These are phyloP conservation scores for Platycheirus rosarum DNA, from an alignment of 2,888 invertebrate genomes.

Conservation along the genomic window DNA sequence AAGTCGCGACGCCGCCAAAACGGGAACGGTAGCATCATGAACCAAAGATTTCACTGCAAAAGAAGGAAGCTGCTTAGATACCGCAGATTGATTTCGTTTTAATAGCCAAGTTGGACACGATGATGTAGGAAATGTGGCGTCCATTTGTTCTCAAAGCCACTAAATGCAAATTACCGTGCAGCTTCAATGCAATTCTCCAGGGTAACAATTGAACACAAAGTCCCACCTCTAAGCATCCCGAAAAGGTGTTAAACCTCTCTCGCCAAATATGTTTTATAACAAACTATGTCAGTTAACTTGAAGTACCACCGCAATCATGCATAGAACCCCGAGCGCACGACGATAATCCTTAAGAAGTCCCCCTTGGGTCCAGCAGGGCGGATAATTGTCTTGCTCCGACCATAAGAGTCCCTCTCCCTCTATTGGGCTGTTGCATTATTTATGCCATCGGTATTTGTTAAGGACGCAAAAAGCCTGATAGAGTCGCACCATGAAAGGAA, in stretches of 20 bases:
- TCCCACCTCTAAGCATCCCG: slow-evolving; percentile 60
- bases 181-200: slow-evolving; percentile 1
- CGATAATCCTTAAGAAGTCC: slow-evolving; percentile 51
- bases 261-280: slow-evolving; percentile 61
- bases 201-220: slow-evolving; percentile 48
- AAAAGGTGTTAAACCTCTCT: slow-evolving; percentile 73
- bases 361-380: slow-evolving; percentile 69
- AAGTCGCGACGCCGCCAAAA: slow-evolving; percentile 27
- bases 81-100: neutral
- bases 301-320: slow-evolving; percentile 66
- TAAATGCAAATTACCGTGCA: neutral
- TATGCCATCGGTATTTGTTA: slow-evolving; percentile 56
- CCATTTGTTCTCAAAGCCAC: neutral
- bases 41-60: neutral
- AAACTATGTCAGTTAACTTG: slow-evolving; percentile 66
- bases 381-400: slow-evolving; percentile 58
- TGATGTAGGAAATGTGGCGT: neutral
- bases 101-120: neutral
- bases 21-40: neutral
- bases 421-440: slow-evolving; percentile 53
- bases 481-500: slow-evolving; percentile 60
- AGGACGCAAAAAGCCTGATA: slow-evolving; percentile 40
- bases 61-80: neutral
- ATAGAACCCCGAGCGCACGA: slow-evolving; percentile 51
- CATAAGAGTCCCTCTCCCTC: slow-evolving; percentile 5